Base-by-base conservation (phyloP, 2,113 vertebrate genomes). In the Procavia capensis region DNA sequence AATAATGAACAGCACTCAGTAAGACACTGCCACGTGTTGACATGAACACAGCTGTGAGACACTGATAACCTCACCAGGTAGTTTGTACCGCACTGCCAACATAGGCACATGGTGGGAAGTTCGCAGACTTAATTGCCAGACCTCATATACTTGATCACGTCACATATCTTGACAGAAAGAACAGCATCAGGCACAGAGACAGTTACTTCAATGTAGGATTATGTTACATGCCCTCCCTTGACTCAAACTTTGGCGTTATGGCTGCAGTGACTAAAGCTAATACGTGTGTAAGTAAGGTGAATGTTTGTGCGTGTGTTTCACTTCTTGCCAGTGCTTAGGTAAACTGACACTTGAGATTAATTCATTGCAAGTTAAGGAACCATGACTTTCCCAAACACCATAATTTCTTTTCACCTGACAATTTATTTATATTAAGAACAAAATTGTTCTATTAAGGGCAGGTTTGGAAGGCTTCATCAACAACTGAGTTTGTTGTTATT, bases 331-430 rank as follows among this genome's bases (percentile, higher is more conserved):
- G 70, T 61, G 16, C 0, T 90, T 45, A 57, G 1, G 16, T 0
- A 24, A 31, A 25, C 0, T 6, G 80, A 9, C 3, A 34, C 43
- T 79, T 66, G n/a, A 90, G 13, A 93, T 88, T 81, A 59, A 88
- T 88, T 84, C 17, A 70, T 9, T 9, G 88, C 25, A 87, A 70
- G 6, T 72, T 59, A 87, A 86, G 64, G 34, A 91, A 83, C 27
- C 10, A 43, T 85, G 63, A 87, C 64, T 22, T 25, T 36, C 5
- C 50, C 85, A 88, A 80, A 29, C 54, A 86, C 8, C 13, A 14
- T 29, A 43, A 85, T 74, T 83, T 61, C 82, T 96, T 39, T 85
- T 96, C 83, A 22, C 0, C 0, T 86, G 24, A 43, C 45, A 89
- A 91, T 31, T 88, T 90, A 94, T 31, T 64, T 2, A 5, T 59